phyloP scores from a whole-genome alignment of 2,797 vertebrate genomes.

The Gastrophryne carolinensis region DNA sequence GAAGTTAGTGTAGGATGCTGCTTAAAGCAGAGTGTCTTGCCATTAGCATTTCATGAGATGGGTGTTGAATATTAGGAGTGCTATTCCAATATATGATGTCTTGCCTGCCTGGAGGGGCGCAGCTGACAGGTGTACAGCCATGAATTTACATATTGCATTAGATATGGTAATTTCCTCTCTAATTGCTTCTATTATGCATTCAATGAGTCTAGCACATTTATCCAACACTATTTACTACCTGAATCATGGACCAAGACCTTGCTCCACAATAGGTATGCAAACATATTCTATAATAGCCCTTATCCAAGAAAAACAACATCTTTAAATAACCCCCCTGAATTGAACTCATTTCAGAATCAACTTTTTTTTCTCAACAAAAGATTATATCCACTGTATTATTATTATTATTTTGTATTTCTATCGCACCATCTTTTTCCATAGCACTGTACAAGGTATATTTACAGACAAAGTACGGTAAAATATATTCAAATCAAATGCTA shows the following conservation, averaged over 20 bases:
- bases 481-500: too few species aligned
- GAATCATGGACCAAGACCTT: neutral
- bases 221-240: constrained; percentile 2
- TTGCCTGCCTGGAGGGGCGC: neutral
- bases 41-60: neutral
- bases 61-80: neutral
- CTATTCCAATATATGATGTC: neutral
- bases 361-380: too few species aligned
- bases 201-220: neutral
- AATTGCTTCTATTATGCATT: constrained; percentile 15
- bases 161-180: constrained; percentile 6
- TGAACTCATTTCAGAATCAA: too few species aligned
- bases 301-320: too few species aligned
- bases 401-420: too few species aligned
- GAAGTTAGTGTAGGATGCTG: neutral
- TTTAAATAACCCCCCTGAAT: too few species aligned
- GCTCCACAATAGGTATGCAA: too few species aligned
- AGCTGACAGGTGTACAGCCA: constrained; percentile 33
- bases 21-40: neutral
- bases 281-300: too few species aligned
- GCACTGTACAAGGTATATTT: too few species aligned
- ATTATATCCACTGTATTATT: too few species aligned
- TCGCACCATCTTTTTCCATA: too few species aligned
- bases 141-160: constrained; percentile 35
- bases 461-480: too few species aligned